Evolutionary conservation across 2,797 vertebrate species (phyloP).

Genomic region (Hephaestus fuliginosus): DNA sequence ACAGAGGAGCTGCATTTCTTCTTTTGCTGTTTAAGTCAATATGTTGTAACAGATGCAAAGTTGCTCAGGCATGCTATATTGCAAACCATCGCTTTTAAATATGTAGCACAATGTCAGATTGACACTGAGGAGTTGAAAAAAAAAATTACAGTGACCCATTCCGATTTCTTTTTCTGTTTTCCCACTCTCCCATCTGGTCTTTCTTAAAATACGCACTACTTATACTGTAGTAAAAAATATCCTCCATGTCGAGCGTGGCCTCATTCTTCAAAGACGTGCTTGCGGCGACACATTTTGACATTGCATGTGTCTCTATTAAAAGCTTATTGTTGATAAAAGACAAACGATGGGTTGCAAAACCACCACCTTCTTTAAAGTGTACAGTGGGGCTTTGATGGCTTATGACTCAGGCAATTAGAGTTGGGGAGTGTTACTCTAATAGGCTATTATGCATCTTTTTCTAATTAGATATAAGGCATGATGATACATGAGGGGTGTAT

Average conservation of each 20-base stretch:
- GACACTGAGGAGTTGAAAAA: background rate
- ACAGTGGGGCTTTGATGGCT: conserved; percentile 48
- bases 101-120: background rate
- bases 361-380: conserved; percentile 25
- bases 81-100: background rate
- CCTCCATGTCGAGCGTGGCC: conserved; percentile 22
- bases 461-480: conserved; percentile 63
- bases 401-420: conserved; percentile 57
- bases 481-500: conserved; percentile 53
- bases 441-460: conserved; percentile 49
- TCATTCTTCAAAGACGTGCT: conserved; percentile 13
- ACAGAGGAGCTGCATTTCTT: background rate
- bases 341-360: conserved; percentile 20
- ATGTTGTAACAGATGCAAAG: background rate
- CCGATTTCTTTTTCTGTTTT: conserved; percentile 17
- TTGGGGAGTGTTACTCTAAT: conserved; percentile 45
- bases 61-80: background rate
- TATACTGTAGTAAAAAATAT: background rate
- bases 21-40: conserved; percentile 11
- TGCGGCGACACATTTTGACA: conserved; percentile 16
- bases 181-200: background rate
- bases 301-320: conserved; percentile 16
- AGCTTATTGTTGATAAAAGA: conserved; percentile 39
- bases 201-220: conserved; percentile 31
- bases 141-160: conserved; percentile 10